phyloP scores from a whole-genome alignment of 2,113 vertebrate species.

The Crotalus tigris region DNA sequence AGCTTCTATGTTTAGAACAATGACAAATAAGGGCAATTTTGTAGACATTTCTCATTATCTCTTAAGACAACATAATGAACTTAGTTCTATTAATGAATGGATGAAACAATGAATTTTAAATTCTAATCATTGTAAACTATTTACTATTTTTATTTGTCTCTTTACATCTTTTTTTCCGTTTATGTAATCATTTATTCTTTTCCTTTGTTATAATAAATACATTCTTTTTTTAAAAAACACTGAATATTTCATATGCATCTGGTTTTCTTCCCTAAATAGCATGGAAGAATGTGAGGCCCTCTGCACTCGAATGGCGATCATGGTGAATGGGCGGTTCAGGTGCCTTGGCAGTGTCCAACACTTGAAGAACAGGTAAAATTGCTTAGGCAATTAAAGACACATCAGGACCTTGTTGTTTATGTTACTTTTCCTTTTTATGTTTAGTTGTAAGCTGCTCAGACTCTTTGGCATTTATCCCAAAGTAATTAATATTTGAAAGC shows the following conservation, averaged over 20 bases:
- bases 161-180: not conserved
- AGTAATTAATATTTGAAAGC: not conserved
- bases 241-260: not conserved
- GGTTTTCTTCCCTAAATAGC: constrained; percentile 65
- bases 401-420: not conserved
- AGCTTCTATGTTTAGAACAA: not conserved
- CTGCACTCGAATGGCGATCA: constrained; percentile 97
- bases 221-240: not conserved
- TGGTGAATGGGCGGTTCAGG: constrained; percentile 95
- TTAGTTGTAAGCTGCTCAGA: not conserved
- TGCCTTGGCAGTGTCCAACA: constrained; percentile 97
- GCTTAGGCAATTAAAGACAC: not conserved
- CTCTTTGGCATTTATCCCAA: not conserved
- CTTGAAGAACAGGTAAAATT: constrained; percentile 91
- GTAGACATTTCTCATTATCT: not conserved
- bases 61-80: not conserved
- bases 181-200: not conserved
- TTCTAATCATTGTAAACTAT: not conserved
- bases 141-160: not conserved
- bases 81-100: not conserved
- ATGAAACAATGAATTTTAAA: not conserved
- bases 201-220: not conserved
- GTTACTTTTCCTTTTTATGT: not conserved
- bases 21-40: not conserved
- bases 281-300: constrained; percentile 99